phyloP scores from a whole-genome alignment of 2,888 invertebrate genomes.

The Trilocha varians region DNA sequence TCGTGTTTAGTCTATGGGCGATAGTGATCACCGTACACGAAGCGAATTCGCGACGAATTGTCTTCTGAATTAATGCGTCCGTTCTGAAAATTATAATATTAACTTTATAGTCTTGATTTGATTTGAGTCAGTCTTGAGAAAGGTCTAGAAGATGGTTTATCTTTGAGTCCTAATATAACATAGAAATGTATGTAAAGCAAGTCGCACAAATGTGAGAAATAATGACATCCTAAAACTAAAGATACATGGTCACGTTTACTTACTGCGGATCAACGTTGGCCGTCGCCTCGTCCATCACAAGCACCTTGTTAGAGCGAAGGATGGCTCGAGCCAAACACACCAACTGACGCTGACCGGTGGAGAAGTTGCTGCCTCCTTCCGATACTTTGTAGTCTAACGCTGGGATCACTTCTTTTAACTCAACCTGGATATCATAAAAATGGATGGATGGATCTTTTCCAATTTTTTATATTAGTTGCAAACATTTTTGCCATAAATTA shows the following conservation, averaged over 20 bases:
- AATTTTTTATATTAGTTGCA: too few species aligned
- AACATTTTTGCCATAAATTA: too few species aligned
- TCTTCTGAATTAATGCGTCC: constrained; percentile 86
- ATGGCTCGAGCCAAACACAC: constrained; percentile 86
- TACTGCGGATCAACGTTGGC: constrained; percentile 75
- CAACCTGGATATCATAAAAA: constrained; percentile 67
- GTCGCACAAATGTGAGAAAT: too few species aligned
- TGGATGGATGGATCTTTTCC: too few species aligned
- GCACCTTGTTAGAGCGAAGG: constrained; percentile 79
- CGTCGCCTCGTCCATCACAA: constrained; percentile 77
- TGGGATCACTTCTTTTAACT: constrained; percentile 78
- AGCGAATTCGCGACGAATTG: constrained; percentile 83
- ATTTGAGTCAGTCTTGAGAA: too few species aligned
- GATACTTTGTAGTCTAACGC: constrained; percentile 79
- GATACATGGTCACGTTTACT: too few species aligned
- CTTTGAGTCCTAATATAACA: too few species aligned
- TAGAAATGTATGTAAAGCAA: too few species aligned
- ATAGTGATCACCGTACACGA: constrained; percentile 91
- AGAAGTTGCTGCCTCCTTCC: constrained; percentile 83
- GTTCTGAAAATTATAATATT: too few species aligned
- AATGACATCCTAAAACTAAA: too few species aligned
- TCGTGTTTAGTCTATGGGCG: constrained; percentile 91
- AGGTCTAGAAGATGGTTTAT: too few species aligned
- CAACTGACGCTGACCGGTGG: constrained; percentile 86
- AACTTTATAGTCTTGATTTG: not conserved